Base-by-base conservation (phyloP, 2,888 invertebrate genomes). In the Cantharis nigra region DNA sequence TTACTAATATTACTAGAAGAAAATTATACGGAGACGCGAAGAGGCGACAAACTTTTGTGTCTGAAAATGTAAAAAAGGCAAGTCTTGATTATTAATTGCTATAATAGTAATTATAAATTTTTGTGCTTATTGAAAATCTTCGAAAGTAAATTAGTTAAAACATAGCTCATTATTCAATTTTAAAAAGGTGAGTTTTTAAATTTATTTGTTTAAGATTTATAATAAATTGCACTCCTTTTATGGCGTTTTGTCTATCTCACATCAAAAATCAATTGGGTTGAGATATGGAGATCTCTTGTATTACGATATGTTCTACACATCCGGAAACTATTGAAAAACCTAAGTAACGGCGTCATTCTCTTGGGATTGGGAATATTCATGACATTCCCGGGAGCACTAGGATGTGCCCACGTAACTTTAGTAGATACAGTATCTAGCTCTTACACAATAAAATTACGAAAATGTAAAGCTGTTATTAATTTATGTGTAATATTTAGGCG, bases 21-120 rank as follows among this genome's bases (percentile, higher is more conserved):
- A 78, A 76, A 14, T 62, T 78, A 3, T 76, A 78, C 62, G 72
- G 72, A 13, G 62, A 70, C n/a, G 76, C 77, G 2, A 79, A 77
- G 28, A 72, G 79, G 18, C 72, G 79, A 1, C 77, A 79, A 69
- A 79, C 79, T 13, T 79, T 75, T 20, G 69, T 79, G 13, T 28
- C 77, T 4, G 79, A 79, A 71, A 79, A 79, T 69, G 79, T 79
- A 4, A 79, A 79, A 62, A 76, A 79, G 77, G 79, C 71, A 69
- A 74, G 79, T 79, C 26, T 14, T 69, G 30, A 3, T 30, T 23
- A 65, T 30, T 49, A n/a, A 7, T n/a, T 49, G n/a, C 28, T 26
- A 26, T 33, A 33, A 33, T 13, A 33, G n/a, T 33, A 26, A 26
- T 33, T 33, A 33, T 33, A 33, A 49, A 49, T 13, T 33, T 33